Percentiles rank a stretch among this genome's conserved stretches.
Conservation (phyloP, 2,113 vertebrate species). For the Amphilophus citrinellus region DNA sequence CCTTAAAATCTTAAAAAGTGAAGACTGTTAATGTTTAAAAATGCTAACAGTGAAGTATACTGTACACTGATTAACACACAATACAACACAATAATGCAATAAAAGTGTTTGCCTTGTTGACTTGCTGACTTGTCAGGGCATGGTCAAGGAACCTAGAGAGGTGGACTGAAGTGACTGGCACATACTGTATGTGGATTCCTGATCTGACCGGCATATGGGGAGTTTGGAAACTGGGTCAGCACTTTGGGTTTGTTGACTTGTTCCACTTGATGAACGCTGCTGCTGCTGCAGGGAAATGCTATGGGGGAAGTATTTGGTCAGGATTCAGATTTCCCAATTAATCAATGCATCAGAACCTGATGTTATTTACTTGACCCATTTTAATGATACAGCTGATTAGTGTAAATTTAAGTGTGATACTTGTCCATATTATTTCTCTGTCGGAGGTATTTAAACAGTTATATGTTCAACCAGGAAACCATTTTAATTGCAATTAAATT, state of each 20-base stretch:
- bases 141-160: neutral
- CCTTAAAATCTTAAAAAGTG: neutral
- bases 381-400: constrained; percentile 7
- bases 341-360: neutral
- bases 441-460: neutral
- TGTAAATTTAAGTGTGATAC: neutral
- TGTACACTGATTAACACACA: neutral
- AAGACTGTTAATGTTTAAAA: neutral
- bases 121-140: neutral
- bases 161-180: neutral
- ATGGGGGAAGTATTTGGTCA: neutral
- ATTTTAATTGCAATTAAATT: neutral
- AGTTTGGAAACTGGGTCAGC: neutral
- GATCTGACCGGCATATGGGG: neutral
- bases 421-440: neutral
- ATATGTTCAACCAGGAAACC: neutral
- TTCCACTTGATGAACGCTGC: neutral
- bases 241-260: neutral
- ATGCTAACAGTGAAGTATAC: neutral
- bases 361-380: neutral
- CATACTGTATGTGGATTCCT: neutral
- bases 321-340: neutral
- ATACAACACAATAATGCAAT: neutral
- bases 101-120: neutral
- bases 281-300: neutral